Evolutionary conservation across 2,113 vertebrate genomes (phyloP).

Genomic region (Phyllostomus hastatus): DNA sequence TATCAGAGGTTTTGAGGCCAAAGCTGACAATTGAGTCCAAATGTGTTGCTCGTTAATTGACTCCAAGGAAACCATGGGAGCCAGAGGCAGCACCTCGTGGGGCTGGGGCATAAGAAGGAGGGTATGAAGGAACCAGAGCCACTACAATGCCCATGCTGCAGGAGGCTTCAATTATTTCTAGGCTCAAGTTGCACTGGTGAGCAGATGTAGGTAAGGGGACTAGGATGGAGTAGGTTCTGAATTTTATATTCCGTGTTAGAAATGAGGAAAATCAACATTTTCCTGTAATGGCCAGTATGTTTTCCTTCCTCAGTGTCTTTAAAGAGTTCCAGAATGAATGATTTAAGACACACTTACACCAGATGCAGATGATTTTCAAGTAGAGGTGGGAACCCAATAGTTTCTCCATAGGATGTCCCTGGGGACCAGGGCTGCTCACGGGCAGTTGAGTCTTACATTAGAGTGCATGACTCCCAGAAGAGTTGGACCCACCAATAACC

Average conservation of each 20-base stretch:
- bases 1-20: background rate
- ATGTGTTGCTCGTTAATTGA: background rate
- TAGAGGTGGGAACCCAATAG: background rate
- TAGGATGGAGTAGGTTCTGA: background rate
- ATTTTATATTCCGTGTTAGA: background rate
- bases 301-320: background rate
- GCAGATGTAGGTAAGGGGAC: background rate
- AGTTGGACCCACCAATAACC: background rate
- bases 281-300: background rate
- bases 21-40: background rate
- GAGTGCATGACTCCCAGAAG: background rate
- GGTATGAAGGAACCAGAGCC: background rate
- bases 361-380: slow-evolving; percentile 16
- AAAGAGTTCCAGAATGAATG: background rate
- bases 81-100: background rate
- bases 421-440: background rate
- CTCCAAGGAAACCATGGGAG: background rate
- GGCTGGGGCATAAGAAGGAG: background rate
- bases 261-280: background rate
- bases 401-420: background rate
- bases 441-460: background rate
- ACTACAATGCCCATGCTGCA: background rate
- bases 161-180: background rate
- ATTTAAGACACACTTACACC: slow-evolving; percentile 9
- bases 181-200: background rate